phyloP scores from a whole-genome alignment of 2,888 invertebrate species.

The Nasonovia ribisnigri region DNA sequence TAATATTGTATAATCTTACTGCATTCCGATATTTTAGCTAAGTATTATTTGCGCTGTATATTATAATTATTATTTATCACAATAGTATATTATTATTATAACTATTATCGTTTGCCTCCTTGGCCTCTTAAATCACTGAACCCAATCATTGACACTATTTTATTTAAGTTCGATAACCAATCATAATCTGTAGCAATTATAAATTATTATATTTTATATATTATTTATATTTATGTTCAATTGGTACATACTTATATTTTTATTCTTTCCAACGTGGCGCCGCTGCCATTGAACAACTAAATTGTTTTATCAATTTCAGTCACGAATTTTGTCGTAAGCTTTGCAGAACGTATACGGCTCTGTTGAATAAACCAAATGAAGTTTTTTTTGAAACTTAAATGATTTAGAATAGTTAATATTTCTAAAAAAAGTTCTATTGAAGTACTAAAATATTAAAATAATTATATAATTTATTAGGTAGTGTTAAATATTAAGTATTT shows the following conservation, averaged over 20 bases:
- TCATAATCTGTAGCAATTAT: slow-evolving; percentile 8
- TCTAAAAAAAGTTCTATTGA: background rate
- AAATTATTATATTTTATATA: slow-evolving; percentile 13
- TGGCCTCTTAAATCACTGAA: slow-evolving; percentile 55
- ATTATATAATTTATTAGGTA: background rate
- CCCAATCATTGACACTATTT: slow-evolving; percentile 47
- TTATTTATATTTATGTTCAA: background rate
- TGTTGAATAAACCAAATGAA: background rate
- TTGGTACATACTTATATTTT: background rate
- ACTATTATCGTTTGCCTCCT: slow-evolving; percentile 23
- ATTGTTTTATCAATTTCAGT: background rate
- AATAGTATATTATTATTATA: background rate
- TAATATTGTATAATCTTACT: background rate
- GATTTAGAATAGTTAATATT: background rate
- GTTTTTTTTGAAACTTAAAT: no score
- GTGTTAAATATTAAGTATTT: background rate
- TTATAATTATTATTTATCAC: background rate
- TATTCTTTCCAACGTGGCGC: background rate
- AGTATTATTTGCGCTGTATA: background rate
- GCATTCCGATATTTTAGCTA: slow-evolving; percentile 6
- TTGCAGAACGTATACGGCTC: background rate
- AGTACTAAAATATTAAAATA: background rate
- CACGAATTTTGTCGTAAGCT: background rate
- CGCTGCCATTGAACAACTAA: background rate
- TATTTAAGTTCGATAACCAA: slow-evolving; percentile 28